Conservation (phyloP, 1,140 invertebrate species). For the Glomeris maerens region DNA sequence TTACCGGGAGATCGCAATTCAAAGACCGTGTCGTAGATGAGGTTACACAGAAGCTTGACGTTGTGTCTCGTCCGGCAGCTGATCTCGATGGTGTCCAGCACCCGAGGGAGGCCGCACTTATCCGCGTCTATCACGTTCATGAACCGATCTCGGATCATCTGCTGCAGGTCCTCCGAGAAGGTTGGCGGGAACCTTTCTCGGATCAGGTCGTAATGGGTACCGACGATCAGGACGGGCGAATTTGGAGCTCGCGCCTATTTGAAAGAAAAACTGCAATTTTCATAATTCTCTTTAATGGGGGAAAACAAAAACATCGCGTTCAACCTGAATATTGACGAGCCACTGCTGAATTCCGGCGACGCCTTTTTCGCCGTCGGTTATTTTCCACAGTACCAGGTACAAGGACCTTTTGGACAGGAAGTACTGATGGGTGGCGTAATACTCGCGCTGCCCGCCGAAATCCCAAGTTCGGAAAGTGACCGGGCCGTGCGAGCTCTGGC, state of each 20-base stretch:
- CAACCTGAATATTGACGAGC: conserved; percentile 81
- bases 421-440: conserved; percentile 96
- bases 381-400: conserved; percentile 89
- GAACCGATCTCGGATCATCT: conserved; percentile 73
- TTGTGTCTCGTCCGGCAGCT: conserved; percentile 76
- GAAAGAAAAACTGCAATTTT: conserved; percentile 25
- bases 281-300: background rate
- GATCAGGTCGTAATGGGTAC: conserved; percentile 84
- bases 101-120: conserved; percentile 83
- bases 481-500: conserved; percentile 58
- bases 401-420: conserved; percentile 90
- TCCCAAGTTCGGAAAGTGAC: conserved; percentile 98
- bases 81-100: conserved; percentile 86
- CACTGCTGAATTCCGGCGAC: conserved; percentile 83
- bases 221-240: conserved; percentile 84
- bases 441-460: conserved; percentile 94
- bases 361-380: conserved; percentile 81
- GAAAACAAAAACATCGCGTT: background rate
- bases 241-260: conserved; percentile 69
- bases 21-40: conserved; percentile 88
- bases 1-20: conserved; percentile 66
- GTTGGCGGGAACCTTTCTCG: conserved; percentile 51
- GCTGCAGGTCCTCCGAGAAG: conserved; percentile 69
- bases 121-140: conserved; percentile 89
- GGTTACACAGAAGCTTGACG: conserved; percentile 74